Evolutionary conservation across 37 sponge, comb jelly and placozoan genomes (phyloP).

Genomic region (Agelas oroides): DNA sequence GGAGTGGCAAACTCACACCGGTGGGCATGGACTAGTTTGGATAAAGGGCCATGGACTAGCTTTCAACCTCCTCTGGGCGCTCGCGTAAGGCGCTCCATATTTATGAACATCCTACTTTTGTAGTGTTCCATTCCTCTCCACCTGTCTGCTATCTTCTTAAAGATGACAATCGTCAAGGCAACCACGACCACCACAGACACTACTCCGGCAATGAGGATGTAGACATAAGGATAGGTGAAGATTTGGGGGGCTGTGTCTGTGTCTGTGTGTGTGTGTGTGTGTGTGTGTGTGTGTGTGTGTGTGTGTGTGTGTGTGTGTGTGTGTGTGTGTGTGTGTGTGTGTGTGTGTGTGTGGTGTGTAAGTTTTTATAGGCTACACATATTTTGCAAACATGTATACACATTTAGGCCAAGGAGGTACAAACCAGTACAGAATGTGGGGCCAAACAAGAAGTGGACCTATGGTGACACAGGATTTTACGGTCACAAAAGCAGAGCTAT

Average conservation of each 20-base stretch:
- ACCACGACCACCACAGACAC: constrained; percentile 35
- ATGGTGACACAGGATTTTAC: too few species aligned
- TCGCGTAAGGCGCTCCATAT: background rate
- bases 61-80: background rate
- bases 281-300: background rate
- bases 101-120: constrained; percentile 30
- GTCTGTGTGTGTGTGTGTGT: constrained; percentile 15
- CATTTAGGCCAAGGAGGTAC: too few species aligned
- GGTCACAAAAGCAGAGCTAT: too few species aligned
- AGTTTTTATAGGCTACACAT: too few species aligned
- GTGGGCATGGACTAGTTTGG: too few species aligned
- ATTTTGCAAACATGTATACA: too few species aligned
- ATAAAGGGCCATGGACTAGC: too few species aligned
- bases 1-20: too few species aligned
- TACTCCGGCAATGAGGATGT: constrained; percentile 37
- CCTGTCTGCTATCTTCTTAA: constrained; percentile 22
- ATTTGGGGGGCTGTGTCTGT: background rate
- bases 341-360: constrained; percentile 30
- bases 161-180: constrained; percentile 23
- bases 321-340: constrained; percentile 34
- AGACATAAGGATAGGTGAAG: constrained; percentile 27
- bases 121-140: constrained; percentile 11
- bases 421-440: too few species aligned
- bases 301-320: constrained; percentile 17
- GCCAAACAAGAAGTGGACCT: too few species aligned